phyloP scores from a whole-genome alignment of 2,113 vertebrate genomes.

The Halichoeres trimaculatus region DNA sequence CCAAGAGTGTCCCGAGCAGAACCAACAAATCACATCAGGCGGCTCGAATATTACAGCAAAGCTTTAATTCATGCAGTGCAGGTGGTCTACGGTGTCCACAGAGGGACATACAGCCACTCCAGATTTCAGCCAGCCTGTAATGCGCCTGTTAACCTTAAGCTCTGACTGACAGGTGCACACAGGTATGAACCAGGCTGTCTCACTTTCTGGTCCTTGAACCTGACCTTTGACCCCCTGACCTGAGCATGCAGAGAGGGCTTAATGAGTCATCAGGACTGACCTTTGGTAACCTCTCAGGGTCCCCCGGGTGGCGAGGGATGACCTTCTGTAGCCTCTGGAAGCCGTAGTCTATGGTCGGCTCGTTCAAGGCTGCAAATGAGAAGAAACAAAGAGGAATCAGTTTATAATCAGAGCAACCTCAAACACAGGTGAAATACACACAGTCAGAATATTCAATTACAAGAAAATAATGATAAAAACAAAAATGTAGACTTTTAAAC shows the following conservation, averaged over 20 bases:
- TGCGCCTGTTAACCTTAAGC: constrained; percentile 1
- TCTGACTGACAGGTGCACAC: constrained; percentile 35
- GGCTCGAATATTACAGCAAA: constrained; percentile 1
- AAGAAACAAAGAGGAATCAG: not conserved
- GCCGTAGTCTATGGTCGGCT: constrained; percentile 92
- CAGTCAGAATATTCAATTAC: too few species aligned
- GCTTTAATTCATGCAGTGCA: not conserved
- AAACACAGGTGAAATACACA: too few species aligned
- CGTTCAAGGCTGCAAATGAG: constrained; percentile 75
- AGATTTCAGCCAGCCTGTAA: constrained; percentile 9
- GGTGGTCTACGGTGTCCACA: constrained; percentile 53
- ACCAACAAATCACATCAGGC: constrained; percentile 60
- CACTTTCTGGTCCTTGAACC: not conserved
- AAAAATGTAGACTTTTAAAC: too few species aligned
- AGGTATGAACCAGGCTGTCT: not conserved
- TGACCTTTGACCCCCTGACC: constrained; percentile 47
- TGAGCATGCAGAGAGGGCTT: not conserved
- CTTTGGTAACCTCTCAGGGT: constrained; percentile 94
- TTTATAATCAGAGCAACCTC: too few species aligned
- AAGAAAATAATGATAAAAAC: too few species aligned
- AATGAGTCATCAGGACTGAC: constrained; percentile 70
- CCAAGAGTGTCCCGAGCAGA: constrained; percentile 44
- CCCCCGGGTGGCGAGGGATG: constrained; percentile 91
- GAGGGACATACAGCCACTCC: constrained; percentile 45
- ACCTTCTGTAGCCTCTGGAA: constrained; percentile 95